These are phyloP conservation scores for Pleuronectes platessa DNA, from an alignment of 2,113 vertebrate species.

Conservation along the genomic window DNA sequence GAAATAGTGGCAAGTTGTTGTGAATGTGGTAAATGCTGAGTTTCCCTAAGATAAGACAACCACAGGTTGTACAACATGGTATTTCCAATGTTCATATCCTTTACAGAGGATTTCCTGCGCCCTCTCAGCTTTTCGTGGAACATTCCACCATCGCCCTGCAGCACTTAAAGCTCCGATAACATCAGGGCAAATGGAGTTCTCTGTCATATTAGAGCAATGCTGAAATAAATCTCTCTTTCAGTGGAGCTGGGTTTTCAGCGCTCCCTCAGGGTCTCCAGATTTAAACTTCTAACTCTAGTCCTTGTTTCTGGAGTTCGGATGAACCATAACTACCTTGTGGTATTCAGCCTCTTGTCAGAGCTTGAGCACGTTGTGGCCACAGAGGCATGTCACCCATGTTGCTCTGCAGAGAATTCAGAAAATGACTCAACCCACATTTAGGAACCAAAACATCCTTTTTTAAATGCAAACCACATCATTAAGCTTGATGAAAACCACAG, in stretches of 20 bases:
- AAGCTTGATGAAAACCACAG: background rate
- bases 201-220: constrained; percentile 30
- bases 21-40: too few relatives aligned
- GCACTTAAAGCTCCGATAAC: constrained; percentile 62
- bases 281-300: background rate
- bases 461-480: constrained; percentile 5
- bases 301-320: background rate
- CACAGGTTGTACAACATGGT: background rate
- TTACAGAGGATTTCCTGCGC: constrained; percentile 5
- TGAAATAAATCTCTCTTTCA: constrained; percentile 31
- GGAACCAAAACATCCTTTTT: constrained; percentile 9
- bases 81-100: constrained; percentile 17
- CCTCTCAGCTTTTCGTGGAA: background rate
- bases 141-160: constrained; percentile 48
- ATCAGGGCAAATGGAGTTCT: constrained; percentile 59
- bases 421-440: background rate
- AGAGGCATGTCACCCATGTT: constrained; percentile 7
- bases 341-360: background rate
- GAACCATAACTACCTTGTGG: background rate
- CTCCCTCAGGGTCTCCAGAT: background rate
- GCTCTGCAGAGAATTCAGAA: background rate
- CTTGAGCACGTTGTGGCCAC: constrained; percentile 15
- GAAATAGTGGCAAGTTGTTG: background rate
- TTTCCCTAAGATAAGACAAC: too few relatives aligned
- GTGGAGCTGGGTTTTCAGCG: constrained; percentile 1